Evolutionary conservation across 2,888 invertebrate genomes (phyloP).

Genomic region (Pteria penguin): DNA sequence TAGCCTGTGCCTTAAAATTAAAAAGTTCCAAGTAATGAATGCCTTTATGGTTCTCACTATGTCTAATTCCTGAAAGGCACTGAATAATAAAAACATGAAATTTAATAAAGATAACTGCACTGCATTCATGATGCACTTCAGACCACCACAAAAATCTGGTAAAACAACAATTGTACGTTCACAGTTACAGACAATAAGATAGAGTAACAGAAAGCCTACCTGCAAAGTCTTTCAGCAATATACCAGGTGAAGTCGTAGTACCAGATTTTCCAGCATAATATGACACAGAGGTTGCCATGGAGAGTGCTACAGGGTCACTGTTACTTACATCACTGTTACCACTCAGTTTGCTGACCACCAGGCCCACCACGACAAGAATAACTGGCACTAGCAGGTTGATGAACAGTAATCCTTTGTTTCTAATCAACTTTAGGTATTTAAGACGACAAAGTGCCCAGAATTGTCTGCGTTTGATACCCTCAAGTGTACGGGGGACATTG

Average conservation of each 20-base stretch:
- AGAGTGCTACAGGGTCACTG: slow-evolving; percentile 37
- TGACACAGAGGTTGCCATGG: slow-evolving; percentile 15
- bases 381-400: slow-evolving; percentile 67
- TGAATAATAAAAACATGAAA: too few species aligned
- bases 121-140: too few species aligned
- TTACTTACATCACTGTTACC: not conserved
- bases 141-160: too few species aligned
- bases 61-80: too few species aligned
- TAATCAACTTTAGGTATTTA: slow-evolving; percentile 49
- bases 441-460: slow-evolving; percentile 64
- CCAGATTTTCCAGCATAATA: not conserved
- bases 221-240: slow-evolving; percentile 53
- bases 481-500: not conserved
- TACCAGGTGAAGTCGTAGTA: slow-evolving; percentile 32
- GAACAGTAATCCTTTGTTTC: slow-evolving; percentile 55
- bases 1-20: too few species aligned
- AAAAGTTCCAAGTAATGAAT: too few species aligned
- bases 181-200: not conserved
- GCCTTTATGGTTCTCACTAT: too few species aligned
- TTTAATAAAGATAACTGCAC: too few species aligned
- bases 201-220: slow-evolving; percentile 49
- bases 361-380: slow-evolving; percentile 59
- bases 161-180: too few species aligned
- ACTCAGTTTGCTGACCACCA: slow-evolving; percentile 57
- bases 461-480: slow-evolving; percentile 47